Conservation (phyloP, 2,797 vertebrate species). For the Sciurus carolinensis region DNA sequence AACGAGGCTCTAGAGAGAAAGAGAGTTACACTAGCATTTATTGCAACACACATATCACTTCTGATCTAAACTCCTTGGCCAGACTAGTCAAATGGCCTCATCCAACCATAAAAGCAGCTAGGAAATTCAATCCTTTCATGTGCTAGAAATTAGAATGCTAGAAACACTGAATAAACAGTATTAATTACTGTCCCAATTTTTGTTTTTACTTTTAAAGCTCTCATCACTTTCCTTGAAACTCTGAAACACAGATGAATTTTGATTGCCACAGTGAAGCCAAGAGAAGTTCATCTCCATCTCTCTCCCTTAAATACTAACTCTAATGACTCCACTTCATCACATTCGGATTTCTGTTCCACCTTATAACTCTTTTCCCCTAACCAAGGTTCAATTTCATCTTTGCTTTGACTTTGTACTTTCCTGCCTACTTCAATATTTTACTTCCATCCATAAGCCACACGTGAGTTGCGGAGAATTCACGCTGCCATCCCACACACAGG, state of each 20-base stretch:
- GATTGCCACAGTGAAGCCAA: not conserved
- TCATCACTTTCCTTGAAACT: not conserved
- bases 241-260: not conserved
- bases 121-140: not conserved
- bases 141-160: not conserved
- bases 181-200: not conserved
- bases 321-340: not conserved
- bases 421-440: not conserved
- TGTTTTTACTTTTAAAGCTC: slow-evolving; percentile 40
- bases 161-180: not conserved
- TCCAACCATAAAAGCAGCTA: not conserved
- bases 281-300: not conserved
- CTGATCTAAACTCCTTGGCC: not conserved
- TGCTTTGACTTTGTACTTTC: not conserved
- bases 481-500: rapidly evolving
- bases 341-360: not conserved
- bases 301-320: not conserved
- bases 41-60: not conserved
- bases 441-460: not conserved
- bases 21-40: not conserved
- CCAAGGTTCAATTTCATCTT: not conserved
- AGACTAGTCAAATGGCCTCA: not conserved
- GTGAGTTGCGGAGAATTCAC: not conserved
- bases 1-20: not conserved
- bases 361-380: not conserved